These are phyloP conservation scores for Leptothorax acervorum DNA, from an alignment of 2,888 invertebrate genomes.

Conservation along the genomic window DNA sequence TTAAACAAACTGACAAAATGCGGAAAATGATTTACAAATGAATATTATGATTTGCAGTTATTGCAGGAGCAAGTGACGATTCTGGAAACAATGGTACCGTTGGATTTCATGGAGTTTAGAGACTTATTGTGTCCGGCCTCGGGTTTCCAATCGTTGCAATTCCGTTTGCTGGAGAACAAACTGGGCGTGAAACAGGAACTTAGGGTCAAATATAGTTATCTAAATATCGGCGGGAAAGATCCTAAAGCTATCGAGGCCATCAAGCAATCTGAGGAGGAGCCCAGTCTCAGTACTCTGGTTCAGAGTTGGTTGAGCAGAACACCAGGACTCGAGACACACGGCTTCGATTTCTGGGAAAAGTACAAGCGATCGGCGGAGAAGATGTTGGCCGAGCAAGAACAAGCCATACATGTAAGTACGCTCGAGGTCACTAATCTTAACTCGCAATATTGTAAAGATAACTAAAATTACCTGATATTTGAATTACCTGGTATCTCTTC, in stretches of 20 bases:
- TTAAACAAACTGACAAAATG: neutral
- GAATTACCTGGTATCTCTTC: neutral
- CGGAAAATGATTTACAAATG: neutral
- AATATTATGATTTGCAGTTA: slow-evolving; percentile 88
- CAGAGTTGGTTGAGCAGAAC: slow-evolving; percentile 98
- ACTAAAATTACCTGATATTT: neutral
- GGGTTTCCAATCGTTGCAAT: slow-evolving; percentile 99
- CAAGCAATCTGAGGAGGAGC: slow-evolving; percentile 92
- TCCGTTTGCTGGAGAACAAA: slow-evolving; percentile 98
- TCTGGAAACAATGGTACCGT: slow-evolving; percentile 99
- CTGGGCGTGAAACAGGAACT: slow-evolving; percentile 93
- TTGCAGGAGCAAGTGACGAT: slow-evolving; percentile 99
- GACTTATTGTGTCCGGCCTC: slow-evolving; percentile 97
- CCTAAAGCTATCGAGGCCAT: slow-evolving; percentile 88
- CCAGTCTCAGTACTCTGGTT: slow-evolving; percentile 94
- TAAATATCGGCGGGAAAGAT: slow-evolving; percentile 93
- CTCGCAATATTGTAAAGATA: neutral
- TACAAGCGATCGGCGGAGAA: slow-evolving; percentile 91
- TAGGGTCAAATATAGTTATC: slow-evolving; percentile 97
- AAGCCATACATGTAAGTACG: slow-evolving; percentile 87
- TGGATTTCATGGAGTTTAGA: slow-evolving; percentile 99
- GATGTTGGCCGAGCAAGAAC: slow-evolving; percentile 90
- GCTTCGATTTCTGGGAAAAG: slow-evolving; percentile 97
- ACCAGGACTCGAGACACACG: slow-evolving; percentile 93
- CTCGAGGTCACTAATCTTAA: neutral